These are phyloP conservation scores for Disparrhopalites patrizii DNA, from an alignment of 2,888 invertebrate genomes.

Conservation along the genomic window DNA sequence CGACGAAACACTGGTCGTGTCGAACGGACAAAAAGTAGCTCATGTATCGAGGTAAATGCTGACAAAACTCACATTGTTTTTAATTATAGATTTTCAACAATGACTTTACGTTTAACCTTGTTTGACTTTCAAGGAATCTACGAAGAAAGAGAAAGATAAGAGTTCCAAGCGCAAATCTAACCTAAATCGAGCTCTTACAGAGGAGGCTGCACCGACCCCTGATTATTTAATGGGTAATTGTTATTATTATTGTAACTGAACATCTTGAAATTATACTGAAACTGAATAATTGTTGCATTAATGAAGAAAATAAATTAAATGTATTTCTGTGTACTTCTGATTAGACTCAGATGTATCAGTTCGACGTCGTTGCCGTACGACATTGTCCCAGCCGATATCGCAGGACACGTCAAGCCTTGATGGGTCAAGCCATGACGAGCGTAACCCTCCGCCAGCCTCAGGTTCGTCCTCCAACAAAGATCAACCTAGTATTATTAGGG, in stretches of 20 bases:
- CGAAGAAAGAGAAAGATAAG: slow-evolving; percentile 42
- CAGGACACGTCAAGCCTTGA: slow-evolving; percentile 34
- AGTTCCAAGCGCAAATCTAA: slow-evolving; percentile 45
- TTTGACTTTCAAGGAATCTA: no score
- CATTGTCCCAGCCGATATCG: slow-evolving; percentile 21
- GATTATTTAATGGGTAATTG: slow-evolving; percentile 3
- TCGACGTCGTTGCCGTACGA: not conserved
- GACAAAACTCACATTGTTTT: not conserved
- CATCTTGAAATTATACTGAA: not conserved
- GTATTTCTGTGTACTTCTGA: not conserved
- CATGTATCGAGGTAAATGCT: not conserved
- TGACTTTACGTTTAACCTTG: no score
- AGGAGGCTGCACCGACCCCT: slow-evolving; percentile 30
- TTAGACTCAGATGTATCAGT: not conserved
- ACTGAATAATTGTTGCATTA: not conserved
- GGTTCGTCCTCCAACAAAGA: not conserved
- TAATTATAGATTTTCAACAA: no score
- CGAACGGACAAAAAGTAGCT: not conserved
- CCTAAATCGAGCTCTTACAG: slow-evolving; percentile 43
- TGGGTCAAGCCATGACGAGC: slow-evolving; percentile 35
- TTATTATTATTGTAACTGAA: not conserved
- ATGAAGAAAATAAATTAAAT: not conserved
- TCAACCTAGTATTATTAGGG: slow-evolving; percentile 24
- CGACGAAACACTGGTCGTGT: not conserved
- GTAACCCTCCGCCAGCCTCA: not conserved